These are phyloP conservation scores for Drosophila tsacasi DNA, from an alignment of 1,140 invertebrate species.

Conservation along the genomic window DNA sequence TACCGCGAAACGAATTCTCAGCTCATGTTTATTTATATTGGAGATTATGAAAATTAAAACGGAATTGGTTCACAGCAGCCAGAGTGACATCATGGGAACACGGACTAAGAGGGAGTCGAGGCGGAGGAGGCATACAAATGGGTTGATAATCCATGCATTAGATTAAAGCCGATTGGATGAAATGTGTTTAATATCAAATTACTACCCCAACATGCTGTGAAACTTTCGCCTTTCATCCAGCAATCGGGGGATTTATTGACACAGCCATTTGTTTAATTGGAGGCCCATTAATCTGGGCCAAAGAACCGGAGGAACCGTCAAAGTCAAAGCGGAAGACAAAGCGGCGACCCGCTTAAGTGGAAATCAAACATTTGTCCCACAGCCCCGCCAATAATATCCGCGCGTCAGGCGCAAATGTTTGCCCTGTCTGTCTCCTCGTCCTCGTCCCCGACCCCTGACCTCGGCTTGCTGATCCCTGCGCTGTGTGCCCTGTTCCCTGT, in stretches of 20 bases:
- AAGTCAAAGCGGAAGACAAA: constrained; percentile 36
- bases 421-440: constrained; percentile 29
- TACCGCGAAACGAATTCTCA: constrained; percentile 4
- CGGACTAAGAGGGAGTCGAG: not conserved
- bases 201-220: constrained; percentile 14
- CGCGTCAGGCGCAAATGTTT: constrained; percentile 55
- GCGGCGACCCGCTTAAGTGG: constrained; percentile 58
- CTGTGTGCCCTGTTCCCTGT: constrained; percentile 11
- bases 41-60: constrained; percentile 47
- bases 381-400: constrained; percentile 58
- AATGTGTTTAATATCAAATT: constrained; percentile 46
- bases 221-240: constrained; percentile 30
- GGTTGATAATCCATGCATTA: constrained; percentile 24
- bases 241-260: constrained; percentile 60
- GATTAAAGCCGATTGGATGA: constrained; percentile 19
- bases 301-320: constrained; percentile 30
- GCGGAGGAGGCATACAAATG: constrained; percentile 28
- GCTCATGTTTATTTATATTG: constrained; percentile 50
- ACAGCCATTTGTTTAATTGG: constrained; percentile 67
- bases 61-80: constrained; percentile 35
- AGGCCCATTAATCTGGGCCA: constrained; percentile 66
- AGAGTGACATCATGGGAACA: constrained; percentile 40
- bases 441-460: constrained; percentile 9
- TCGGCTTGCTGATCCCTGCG: constrained; percentile 9
- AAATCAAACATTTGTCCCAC: constrained; percentile 74